phyloP scores from a whole-genome alignment of 92 coral and sea anemone species.

The Siderastrea radians region DNA sequence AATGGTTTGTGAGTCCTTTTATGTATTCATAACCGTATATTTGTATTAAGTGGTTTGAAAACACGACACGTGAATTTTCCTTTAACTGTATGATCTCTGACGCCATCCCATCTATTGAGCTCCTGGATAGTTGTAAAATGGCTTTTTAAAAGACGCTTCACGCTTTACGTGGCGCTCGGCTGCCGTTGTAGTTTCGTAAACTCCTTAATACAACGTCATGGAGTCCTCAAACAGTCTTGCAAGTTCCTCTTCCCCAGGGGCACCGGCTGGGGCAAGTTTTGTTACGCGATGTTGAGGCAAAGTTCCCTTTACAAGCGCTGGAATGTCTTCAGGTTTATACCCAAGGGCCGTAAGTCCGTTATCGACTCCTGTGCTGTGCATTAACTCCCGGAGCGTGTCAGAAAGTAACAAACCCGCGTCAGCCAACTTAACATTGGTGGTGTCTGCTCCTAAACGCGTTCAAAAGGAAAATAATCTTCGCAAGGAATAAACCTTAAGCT shows the following conservation, averaged over 20 bases:
- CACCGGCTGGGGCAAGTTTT: conserved; percentile 97
- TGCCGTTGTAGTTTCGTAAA: no score
- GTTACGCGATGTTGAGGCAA: conserved; percentile 95
- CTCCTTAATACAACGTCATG: conserved; percentile 73
- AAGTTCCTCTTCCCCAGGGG: conserved; percentile 96
- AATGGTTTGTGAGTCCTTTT: no score
- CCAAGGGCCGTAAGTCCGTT: conserved; percentile 92
- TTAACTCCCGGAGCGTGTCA: conserved; percentile 84
- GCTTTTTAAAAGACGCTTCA: no score
- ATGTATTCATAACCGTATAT: no score
- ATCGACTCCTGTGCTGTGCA: conserved; percentile 89
- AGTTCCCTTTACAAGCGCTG: conserved; percentile 85
- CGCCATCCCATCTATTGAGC: no score
- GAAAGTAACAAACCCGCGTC: conserved; percentile 89
- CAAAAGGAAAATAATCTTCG: neutral
- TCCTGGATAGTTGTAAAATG: no score
- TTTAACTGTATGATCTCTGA: no score
- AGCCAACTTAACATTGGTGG: conserved; percentile 70
- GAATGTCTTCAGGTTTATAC: conserved; percentile 78
- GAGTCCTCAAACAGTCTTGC: conserved; percentile 90
- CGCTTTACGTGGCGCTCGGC: no score
- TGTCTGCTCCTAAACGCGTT: conserved; percentile 79
- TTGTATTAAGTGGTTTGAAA: no score
- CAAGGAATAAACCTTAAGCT: neutral
- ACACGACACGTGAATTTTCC: no score